Base-by-base conservation (phyloP, 2,113 vertebrate genomes). In the Dipodomys ordii region DNA sequence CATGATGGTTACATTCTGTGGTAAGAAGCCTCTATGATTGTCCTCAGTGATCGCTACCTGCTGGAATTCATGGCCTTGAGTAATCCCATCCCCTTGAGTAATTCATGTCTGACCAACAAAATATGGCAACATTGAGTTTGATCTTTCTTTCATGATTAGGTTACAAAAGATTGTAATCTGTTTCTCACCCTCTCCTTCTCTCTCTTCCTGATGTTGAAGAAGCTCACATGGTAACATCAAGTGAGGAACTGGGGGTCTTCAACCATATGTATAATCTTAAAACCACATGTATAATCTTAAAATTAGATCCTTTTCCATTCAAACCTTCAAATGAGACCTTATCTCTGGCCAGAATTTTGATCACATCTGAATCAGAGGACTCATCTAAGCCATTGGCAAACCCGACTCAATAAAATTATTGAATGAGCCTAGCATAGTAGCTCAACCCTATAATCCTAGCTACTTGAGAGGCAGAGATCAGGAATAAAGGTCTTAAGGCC, bases 41-140 rank as follows among this genome's bases (percentile, higher is more conserved):
- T 27, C 67, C 67, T 4, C 74, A 53, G 0, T 83, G 80, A 80
- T 39, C 64, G 39, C 73, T 77, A 89, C 90, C 62, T 87, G 64
- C 88, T 96, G 80, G 84, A 85, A 92, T 64, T 82, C 78, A 78
- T 7, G 74, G 49, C 11, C 69, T 90, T 94, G 86, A 53, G 60
- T 79, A 90, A 83, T 83, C 44, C 60, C 32, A 69, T 23, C 25
- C 27, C 49, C 39, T 87, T 92, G 65, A 93, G 62, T 74, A 91
- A 93, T 39, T 94, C 64, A 16, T 68, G 87, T 74, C 67, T 87
- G 89, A 93, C 57, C 46, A 81, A 77, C 39, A 93, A 81, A 87
- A 89, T 73, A 81, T 27, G 46, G 72, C 65, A 83, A 92, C 67
- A 39, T 6, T 74, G 28, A 93, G 11, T 7, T 18, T 28, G 27